A percentile compares a stretch with the other conserved stretches of the same genome.
phyloP scores from a whole-genome alignment of 2,113 vertebrate species.

The Platycercus adscitus region DNA sequence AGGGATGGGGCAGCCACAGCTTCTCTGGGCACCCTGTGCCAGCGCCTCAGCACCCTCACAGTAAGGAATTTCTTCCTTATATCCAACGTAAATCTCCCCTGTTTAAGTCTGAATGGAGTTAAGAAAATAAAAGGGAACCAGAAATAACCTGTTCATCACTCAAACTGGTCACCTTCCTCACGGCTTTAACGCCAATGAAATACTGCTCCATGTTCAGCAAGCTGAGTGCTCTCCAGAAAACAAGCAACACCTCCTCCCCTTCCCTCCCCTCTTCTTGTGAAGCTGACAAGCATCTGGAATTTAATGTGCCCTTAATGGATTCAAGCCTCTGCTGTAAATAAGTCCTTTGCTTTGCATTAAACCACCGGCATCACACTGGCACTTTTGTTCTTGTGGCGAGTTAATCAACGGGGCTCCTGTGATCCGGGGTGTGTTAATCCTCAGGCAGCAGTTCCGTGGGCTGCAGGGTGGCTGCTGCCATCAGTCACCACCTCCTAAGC shows the following conservation, averaged over 20 bases:
- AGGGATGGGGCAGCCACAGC: not conserved
- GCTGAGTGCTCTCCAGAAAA: not conserved
- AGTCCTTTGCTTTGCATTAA: not conserved
- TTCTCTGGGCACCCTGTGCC: not conserved
- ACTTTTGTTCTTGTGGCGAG: not conserved
- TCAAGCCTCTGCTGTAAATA: not conserved
- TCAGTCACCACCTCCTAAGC: not conserved
- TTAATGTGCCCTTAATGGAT: not conserved
- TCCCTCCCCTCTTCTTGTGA: not conserved
- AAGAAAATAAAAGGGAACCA: not conserved
- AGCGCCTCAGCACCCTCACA: not conserved
- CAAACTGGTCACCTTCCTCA: not conserved
- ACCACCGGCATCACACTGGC: not conserved
- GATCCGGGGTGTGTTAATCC: not conserved
- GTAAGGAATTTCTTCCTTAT: not conserved
- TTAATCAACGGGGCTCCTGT: not conserved
- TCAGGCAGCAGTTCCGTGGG: not conserved
- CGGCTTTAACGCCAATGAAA: not conserved
- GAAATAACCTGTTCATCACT: not conserved
- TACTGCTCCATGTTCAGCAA: accelerated
- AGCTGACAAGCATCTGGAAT: not conserved
- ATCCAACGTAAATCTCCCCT: not conserved
- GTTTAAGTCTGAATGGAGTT: not conserved
- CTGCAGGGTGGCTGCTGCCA: not conserved
- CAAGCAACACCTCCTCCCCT: not conserved